phyloP scores from a whole-genome alignment of 2,888 invertebrate species.

The Drosophila seclusa region DNA sequence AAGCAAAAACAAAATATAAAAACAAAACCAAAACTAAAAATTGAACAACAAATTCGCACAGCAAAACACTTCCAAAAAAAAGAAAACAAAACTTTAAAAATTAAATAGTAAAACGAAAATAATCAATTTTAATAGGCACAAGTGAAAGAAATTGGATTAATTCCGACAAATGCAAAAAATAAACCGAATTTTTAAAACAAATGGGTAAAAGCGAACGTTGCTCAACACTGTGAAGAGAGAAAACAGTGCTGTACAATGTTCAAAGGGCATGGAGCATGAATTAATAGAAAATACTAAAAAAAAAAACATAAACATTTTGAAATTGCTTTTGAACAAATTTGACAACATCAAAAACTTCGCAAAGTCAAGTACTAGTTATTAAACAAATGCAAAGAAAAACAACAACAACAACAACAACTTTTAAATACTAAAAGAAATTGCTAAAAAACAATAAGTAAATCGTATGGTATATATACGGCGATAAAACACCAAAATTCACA shows the following conservation, averaged over 20 bases:
- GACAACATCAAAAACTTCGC: constrained; percentile 20
- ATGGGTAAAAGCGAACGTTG: constrained; percentile 32
- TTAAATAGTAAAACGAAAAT: constrained; percentile 26
- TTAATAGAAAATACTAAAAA: constrained; percentile 14
- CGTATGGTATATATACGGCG: constrained; percentile 50
- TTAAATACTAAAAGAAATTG: constrained; percentile 47
- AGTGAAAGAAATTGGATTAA: constrained; percentile 36
- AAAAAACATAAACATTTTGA: constrained; percentile 11
- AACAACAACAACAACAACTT: constrained; percentile 30
- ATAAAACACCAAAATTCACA: constrained; percentile 75
- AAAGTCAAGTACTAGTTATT: constrained; percentile 42
- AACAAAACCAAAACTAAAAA: constrained; percentile 29
- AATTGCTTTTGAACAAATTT: constrained; percentile 36
- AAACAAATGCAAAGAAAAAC: constrained; percentile 26
- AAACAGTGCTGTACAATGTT: constrained; percentile 44
- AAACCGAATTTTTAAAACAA: constrained; percentile 65
- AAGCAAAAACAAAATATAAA: constrained; percentile 39
- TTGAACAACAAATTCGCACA: constrained; percentile 82
- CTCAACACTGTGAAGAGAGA: constrained; percentile 28
- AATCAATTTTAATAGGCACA: constrained; percentile 56
- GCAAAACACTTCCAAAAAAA: constrained; percentile 81
- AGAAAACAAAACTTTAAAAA: constrained; percentile 28
- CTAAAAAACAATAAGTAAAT: constrained; percentile 39
- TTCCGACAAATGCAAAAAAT: constrained; percentile 42
- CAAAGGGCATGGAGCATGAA: constrained; percentile 20